These are phyloP conservation scores for Zosterops borbonicus DNA, from an alignment of 2,113 vertebrate genomes.

Conservation along the genomic window DNA sequence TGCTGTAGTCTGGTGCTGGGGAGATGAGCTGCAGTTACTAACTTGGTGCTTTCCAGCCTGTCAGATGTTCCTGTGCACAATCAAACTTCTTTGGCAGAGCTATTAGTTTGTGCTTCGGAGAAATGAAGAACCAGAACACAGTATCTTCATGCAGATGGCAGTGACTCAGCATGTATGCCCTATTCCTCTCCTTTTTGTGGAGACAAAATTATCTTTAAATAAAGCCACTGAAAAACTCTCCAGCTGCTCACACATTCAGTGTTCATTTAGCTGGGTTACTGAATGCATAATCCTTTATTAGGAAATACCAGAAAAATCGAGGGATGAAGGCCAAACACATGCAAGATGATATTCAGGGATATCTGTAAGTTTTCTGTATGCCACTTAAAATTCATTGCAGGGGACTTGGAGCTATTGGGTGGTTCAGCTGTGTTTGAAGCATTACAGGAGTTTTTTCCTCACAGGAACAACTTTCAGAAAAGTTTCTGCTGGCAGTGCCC, in stretches of 20 bases:
- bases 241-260: not conserved
- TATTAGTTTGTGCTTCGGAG: not conserved
- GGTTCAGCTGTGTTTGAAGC: not conserved
- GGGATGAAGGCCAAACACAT: not conserved
- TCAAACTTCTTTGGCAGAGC: not conserved
- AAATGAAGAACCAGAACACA: not conserved
- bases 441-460: not conserved
- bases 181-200: not conserved
- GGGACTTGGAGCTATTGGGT: not conserved
- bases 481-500: not conserved
- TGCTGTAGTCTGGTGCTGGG: not conserved
- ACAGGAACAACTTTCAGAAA: not conserved
- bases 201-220: not conserved
- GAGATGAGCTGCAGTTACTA: not conserved
- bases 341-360: not conserved
- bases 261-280: not conserved
- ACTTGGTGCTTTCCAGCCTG: not conserved
- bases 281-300: not conserved
- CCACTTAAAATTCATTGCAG: not conserved
- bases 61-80: not conserved
- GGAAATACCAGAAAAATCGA: not conserved
- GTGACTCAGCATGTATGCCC: not conserved
- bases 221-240: not conserved
- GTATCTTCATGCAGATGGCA: not conserved
- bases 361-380: not conserved